Conservation (phyloP, 1,140 invertebrate species). For the Ericerus pela region DNA sequence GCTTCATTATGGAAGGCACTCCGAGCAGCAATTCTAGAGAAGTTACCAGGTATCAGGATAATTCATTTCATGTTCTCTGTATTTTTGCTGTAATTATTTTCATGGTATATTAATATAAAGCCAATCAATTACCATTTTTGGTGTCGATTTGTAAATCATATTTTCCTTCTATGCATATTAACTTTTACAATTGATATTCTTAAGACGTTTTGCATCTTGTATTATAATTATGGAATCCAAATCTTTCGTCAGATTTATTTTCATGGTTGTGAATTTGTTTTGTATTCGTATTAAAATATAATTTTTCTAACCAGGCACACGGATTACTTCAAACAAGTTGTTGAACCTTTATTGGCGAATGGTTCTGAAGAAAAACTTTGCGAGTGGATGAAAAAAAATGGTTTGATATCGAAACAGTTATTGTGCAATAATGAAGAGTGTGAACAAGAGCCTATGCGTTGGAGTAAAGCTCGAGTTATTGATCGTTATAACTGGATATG, state of each 20-base stretch:
- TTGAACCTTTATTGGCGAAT: constrained; percentile 24
- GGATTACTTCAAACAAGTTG: constrained; percentile 24
- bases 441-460: constrained; percentile 24
- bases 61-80: too few species aligned
- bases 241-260: too few species aligned
- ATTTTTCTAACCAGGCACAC: constrained; percentile 18
- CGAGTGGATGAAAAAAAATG: constrained; percentile 28
- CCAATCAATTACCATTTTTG: too few species aligned
- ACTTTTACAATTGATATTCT: too few species aligned
- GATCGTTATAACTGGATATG: constrained; percentile 29
- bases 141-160: too few species aligned
- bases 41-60: background rate
- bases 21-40: constrained; percentile 4
- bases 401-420: constrained; percentile 21
- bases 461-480: constrained; percentile 26
- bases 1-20: background rate
- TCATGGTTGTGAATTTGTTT: too few species aligned
- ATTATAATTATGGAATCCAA: too few species aligned
- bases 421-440: constrained; percentile 25
- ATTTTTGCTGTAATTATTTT: too few species aligned
- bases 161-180: too few species aligned
- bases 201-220: too few species aligned
- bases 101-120: too few species aligned
- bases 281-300: too few species aligned
- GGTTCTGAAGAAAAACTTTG: constrained; percentile 27